Conservation (phyloP, 2,797 vertebrate genomes). For the Trachops cirrhosus region DNA sequence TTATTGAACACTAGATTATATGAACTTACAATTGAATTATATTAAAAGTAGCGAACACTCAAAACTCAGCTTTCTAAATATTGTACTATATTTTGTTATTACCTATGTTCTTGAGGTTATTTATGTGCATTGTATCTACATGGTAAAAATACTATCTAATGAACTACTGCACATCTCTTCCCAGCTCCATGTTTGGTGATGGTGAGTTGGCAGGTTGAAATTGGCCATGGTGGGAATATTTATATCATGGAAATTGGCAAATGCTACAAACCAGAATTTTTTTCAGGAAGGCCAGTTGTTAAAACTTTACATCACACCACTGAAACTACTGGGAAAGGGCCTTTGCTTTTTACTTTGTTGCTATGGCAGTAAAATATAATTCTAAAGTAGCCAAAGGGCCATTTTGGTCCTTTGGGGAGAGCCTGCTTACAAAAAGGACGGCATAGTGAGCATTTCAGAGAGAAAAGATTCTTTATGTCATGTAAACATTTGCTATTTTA, state of each 20-base stretch:
- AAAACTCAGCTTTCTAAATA: neutral
- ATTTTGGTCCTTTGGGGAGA: neutral
- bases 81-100: neutral
- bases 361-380: neutral
- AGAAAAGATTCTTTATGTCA: neutral
- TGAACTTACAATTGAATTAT: neutral
- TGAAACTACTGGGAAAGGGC: neutral
- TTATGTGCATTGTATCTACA: neutral
- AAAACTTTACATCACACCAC: neutral
- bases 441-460: neutral
- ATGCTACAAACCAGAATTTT: neutral
- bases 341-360: neutral
- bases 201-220: neutral
- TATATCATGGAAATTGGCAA: neutral
- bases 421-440: neutral
- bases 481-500: slow-evolving; percentile 1
- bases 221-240: neutral
- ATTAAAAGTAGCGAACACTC: neutral
- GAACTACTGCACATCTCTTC: neutral
- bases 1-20: neutral
- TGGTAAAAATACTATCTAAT: neutral
- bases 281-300: neutral
- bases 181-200: neutral
- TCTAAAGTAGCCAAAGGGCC: neutral
- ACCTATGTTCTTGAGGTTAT: neutral